Conservation (phyloP, 2,888 invertebrate genomes). For the Dolichopus griseipennis region DNA sequence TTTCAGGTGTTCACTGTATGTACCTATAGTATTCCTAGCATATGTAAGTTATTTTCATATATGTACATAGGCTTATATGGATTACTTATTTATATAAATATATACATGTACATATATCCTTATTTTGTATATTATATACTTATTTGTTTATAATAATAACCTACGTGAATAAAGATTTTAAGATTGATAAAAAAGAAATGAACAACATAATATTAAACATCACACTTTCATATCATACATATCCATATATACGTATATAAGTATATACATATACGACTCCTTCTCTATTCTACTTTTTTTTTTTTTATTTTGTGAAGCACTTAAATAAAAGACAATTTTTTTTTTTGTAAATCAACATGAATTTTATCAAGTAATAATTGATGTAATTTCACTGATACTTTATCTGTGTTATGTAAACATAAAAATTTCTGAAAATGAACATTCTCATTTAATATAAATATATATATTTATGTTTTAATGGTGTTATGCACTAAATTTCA, state of each 20-base stretch:
- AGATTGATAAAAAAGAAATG: not conserved
- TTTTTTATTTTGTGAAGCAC: no score
- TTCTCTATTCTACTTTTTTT: no score
- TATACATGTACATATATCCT: no score
- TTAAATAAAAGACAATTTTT: not conserved
- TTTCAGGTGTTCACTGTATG: not conserved
- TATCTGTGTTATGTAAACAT: conserved; percentile 3
- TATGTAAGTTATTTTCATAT: not conserved
- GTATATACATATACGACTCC: no score
- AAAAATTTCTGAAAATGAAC: not conserved
- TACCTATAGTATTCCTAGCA: not conserved
- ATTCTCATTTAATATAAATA: not conserved
- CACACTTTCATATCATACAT: no score
- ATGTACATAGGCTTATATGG: not conserved
- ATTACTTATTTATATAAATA: not conserved
- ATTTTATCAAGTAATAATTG: conserved; percentile 4
- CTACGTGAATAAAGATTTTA: not conserved
- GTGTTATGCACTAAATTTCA: not conserved
- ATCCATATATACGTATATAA: not conserved
- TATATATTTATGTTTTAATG: not conserved
- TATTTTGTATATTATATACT: not conserved
- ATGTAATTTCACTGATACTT: conserved; percentile 1
- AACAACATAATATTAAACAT: no score
- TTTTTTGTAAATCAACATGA: not conserved
- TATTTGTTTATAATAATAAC: not conserved